phyloP scores from a whole-genome alignment of 2,888 invertebrate species.

The Tryphoninae sp. region DNA sequence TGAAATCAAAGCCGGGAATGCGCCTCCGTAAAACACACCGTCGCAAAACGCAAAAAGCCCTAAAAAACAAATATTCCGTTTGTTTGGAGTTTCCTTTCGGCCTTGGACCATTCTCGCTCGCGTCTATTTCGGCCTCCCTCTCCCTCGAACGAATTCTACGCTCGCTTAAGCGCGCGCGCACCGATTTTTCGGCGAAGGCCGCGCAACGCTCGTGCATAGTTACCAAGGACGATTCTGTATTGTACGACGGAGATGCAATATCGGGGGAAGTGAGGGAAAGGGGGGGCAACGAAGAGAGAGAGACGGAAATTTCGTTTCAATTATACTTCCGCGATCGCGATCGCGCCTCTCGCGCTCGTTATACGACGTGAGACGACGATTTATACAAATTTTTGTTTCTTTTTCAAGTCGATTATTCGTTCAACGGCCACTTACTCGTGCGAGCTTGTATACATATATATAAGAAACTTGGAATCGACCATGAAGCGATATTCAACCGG shows the following conservation, averaged over 20 bases:
- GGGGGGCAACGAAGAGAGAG: background rate
- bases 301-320: background rate
- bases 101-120: conserved; percentile 70
- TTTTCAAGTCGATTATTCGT: background rate
- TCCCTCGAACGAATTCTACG: no score
- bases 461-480: background rate
- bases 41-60: no score
- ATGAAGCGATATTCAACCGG: conserved; percentile 18
- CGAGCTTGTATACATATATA: background rate
- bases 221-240: background rate
- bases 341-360: no score
- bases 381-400: background rate
- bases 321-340: no score
- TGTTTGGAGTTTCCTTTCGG: conserved; percentile 70
- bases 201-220: background rate
- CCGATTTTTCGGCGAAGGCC: conserved; percentile 44
- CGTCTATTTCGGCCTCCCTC: conserved; percentile 66
- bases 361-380: background rate
- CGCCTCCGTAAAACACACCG: no score
- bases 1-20: no score
- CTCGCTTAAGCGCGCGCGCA: background rate
- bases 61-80: no score
- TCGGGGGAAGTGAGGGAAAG: no score
- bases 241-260: no score
- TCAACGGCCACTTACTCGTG: background rate